Evolutionary conservation across 1,140 invertebrate genomes (phyloP), one percentile per base, ranked within the genome.

Genomic region (Choristoneura fumiferana): DNA sequence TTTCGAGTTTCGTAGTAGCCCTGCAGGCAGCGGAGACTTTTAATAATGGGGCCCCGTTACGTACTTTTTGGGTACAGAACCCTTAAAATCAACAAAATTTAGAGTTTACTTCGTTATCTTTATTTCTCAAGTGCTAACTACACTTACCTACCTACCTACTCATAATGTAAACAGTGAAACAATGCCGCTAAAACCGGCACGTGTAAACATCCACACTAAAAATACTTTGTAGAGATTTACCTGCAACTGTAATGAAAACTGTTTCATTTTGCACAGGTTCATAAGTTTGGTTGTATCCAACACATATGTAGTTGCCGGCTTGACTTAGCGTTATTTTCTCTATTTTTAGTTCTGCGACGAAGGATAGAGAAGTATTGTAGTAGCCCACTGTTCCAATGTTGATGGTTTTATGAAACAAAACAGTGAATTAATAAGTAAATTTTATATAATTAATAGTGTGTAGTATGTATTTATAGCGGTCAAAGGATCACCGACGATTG

Each of bases 231-330:
- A 10, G 10, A 49, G 17, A n/a, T 35, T 54, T 70, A 84, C 83
- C 71, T 71, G 65, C 70, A 34, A 86, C 77, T 1, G 66, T 67
- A 29, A 86, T 63, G n/a, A 37, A 52, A 4, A 77, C 59, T 0
- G 60, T 63, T 62, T 75, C 33, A 15, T 33, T 67, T 14, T 73
- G 68, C 10, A 63, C 38, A 3, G 37, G 45, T 12, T 39, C 39
- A 1, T 69, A 67, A 39, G 62, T 52, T 1, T 57, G 8, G 45
- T 56, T 69, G 6, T 57, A 22, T 14, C 66, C 84, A 10, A 64
- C 35, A 58, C 84, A 87, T 17, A 60, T 78, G 29, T 87, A 87
- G 18, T 57, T 69, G 14, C 81, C 82, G 34, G 73, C 65, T 29
- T 85, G 69, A 1, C 70, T 56, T 17, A 74, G 18, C n/a, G 70